A percentile compares a stretch with the other conserved stretches of the same genome.
These are phyloP conservation scores for Apamea sordens DNA, from an alignment of 2,888 invertebrate species.

Conservation along the genomic window DNA sequence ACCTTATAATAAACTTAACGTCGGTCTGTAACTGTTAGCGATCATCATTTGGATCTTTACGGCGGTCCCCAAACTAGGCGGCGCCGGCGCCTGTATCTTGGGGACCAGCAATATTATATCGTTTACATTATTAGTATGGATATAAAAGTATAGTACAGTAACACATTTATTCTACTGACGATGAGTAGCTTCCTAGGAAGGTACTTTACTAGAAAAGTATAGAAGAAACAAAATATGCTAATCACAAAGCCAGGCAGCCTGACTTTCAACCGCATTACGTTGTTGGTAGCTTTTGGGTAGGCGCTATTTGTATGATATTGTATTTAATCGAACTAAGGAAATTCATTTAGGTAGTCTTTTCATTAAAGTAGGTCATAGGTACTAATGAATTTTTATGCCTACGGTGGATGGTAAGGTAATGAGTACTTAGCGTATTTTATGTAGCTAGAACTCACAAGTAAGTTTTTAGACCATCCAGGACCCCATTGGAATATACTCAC, in stretches of 20 bases:
- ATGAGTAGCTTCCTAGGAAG: neutral
- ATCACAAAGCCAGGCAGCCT: neutral
- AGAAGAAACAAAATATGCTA: neutral
- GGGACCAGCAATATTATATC: no score
- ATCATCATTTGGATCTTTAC: no score
- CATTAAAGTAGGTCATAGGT: constrained; percentile 3
- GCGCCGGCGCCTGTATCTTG: no score
- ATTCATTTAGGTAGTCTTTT: neutral
- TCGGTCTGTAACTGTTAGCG: no score
- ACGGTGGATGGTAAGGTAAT: neutral
- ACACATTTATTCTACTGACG: neutral
- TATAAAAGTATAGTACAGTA: neutral
- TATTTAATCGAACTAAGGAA: neutral
- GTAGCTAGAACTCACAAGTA: neutral
- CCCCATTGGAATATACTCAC: no score
- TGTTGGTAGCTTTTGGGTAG: constrained; percentile 14
- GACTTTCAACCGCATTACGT: neutral
- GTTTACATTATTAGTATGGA: neutral
- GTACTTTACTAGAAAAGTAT: neutral
- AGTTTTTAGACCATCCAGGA: no score
- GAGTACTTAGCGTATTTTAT: neutral
- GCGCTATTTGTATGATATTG: constrained; percentile 13
- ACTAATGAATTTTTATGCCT: neutral
- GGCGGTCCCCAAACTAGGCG: no score
- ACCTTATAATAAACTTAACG: no score